Base-by-base conservation (phyloP, 2,888 invertebrate species). In the Caenorhabditis becei region DNA sequence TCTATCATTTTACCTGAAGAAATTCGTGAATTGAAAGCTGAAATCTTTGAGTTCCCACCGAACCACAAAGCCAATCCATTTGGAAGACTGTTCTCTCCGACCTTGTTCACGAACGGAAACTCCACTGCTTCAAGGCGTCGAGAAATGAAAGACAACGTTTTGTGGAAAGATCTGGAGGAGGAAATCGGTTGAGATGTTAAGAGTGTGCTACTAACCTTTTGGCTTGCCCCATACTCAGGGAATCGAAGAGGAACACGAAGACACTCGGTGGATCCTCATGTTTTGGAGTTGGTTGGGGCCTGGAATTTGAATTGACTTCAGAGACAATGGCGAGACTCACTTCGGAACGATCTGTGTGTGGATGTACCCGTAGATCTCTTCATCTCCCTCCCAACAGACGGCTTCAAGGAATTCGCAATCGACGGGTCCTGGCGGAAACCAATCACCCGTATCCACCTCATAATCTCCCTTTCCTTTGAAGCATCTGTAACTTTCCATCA, bases 61-160 rank as follows among this genome's bases (percentile, higher is more conserved):
- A 80, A 77, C 77, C 75, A 80, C 1, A 87, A 67, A 11, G 80
- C 80, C n/a, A 81, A 61, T 28, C 81, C 85, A 80, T 87, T 87
- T 20, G 87, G 85, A 20, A 62, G 78, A 74, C 79, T 79, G 56
- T 87, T 86, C 49, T 74, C 41, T 3, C 83, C 87, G 23, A 86
- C 69, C 77, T 87, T 87, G 67, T 87, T 87, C 18, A 87, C 59
- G 66, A 82, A 81, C 11, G 78, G 79, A 47, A 87, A 85, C 14
- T 65, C 67, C 20, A 86, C 66, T 3, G 87, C 72, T 35, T 67
- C 82, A 18, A 77, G 20, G 0, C 37, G 59, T 24, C 54, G 65
- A 5, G 65, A 49, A 0, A 80, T 41, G 8, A 26, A 32, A 3
- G 71, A 58, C 18, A 83, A 28, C 0, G 80, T 70, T 41, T 70